Conservation (phyloP, 2,113 vertebrate species). For the Paramisgurnus dabryanus region DNA sequence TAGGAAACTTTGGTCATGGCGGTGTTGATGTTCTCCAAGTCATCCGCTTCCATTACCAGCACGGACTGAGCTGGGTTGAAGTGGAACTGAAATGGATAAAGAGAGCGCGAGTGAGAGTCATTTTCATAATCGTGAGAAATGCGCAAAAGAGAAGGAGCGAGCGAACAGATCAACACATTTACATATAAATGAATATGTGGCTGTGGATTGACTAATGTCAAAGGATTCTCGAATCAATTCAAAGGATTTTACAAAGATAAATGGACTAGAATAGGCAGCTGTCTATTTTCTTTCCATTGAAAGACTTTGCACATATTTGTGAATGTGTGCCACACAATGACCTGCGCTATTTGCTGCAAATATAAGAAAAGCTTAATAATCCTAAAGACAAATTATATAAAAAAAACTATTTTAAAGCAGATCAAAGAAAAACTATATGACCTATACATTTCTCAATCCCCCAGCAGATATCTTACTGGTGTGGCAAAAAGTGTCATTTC, state of each 20-base stretch:
- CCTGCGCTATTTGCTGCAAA: too few relatives aligned
- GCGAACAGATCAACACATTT: conserved; percentile 25
- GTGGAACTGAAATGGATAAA: conserved; percentile 76
- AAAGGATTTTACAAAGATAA: conserved; percentile 8
- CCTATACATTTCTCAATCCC: too few relatives aligned
- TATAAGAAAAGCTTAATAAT: too few relatives aligned
- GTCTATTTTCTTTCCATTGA: neutral
- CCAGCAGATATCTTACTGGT: too few relatives aligned
- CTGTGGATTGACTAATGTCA: conserved; percentile 21
- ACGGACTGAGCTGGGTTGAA: conserved; percentile 88
- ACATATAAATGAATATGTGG: conserved; percentile 36
- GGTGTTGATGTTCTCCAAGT: conserved; percentile 82
- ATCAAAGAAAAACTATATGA: too few relatives aligned
- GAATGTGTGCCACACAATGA: neutral
- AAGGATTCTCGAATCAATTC: conserved; percentile 27
- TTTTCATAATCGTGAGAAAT: conserved; percentile 34
- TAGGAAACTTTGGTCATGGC: conserved; percentile 85
- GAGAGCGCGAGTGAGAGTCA: conserved; percentile 12
- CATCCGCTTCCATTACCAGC: conserved; percentile 86
- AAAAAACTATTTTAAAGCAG: too few relatives aligned
- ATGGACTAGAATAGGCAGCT: neutral
- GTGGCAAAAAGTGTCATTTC: too few relatives aligned
- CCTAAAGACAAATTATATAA: too few relatives aligned
- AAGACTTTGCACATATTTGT: conserved; percentile 1
- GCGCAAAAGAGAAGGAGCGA: neutral